phyloP scores from a whole-genome alignment of 2,888 invertebrate genomes.

The Phyto melanocephala region DNA sequence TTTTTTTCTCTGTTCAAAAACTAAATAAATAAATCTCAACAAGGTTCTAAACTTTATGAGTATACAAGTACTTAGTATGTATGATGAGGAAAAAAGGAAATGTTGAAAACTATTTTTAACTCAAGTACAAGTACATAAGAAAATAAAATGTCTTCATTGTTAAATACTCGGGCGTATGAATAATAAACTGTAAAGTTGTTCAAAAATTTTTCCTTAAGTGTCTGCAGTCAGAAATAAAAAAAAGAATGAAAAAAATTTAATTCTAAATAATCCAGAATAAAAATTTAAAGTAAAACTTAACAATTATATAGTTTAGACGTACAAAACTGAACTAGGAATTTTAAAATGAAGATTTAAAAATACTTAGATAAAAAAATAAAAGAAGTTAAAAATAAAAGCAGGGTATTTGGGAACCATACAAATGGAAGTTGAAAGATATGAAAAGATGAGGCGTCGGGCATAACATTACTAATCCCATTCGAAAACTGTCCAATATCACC shows the following conservation, averaged over 20 bases:
- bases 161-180: neutral
- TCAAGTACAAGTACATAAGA: neutral
- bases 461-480: no score
- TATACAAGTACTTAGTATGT: neutral
- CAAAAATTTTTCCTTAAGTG: neutral
- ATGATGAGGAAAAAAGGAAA: neutral
- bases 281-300: slow-evolving; percentile 59
- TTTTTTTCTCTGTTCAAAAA: neutral
- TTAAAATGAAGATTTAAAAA: no score
- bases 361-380: no score
- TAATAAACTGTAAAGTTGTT: neutral
- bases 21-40: slow-evolving; percentile 30
- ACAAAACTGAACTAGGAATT: neutral
- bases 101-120: neutral
- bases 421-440: no score
- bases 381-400: no score
- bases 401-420: no score
- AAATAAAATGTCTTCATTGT: neutral
- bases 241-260: slow-evolving; percentile 2
- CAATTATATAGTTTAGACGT: neutral
- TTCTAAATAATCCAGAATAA: slow-evolving; percentile 8
- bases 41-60: neutral
- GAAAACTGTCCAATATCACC: no score
- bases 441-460: no score
- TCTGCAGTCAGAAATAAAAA: neutral